Evolutionary conservation across 2,113 vertebrate species (phyloP), one percentile per base, ranked within the genome.

Genomic region (Perca schrenkii): DNA sequence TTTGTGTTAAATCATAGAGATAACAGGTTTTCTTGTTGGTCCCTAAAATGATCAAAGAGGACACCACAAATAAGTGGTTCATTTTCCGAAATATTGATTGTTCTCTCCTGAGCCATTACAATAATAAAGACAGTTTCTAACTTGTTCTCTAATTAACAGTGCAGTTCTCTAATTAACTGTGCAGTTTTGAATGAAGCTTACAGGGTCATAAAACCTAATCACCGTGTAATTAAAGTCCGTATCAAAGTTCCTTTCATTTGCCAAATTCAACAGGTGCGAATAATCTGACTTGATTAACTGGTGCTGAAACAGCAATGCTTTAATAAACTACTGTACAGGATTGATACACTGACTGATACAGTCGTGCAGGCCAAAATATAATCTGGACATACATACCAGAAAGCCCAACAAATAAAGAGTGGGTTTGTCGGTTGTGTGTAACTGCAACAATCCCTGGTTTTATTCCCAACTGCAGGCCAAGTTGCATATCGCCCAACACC

Each of bases 141-240:
- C 67, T 84, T 15, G 28, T 62, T 80, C 67, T 60, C 31, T 31
- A 31, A 31, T 31, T 31, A 31, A 31, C 31, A 31, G 31, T 31
- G 31, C 31, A 28, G 28, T 62, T 80, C 63, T 60, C 34, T 34
- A 34, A 34, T 34, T 34, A 34, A 34, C 34, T 6, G 34, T 34
- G 34, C 5, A 43, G 53, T 67, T 83, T 83, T 79, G 46, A 78
- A 74, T 22, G 70, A 75, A 28, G 4, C 34, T 54, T 15, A 2
- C 31, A 8, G 50, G 53, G 69, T 76, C 67, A 74, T 78, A 70
- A 80, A 88, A 84, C 40, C 46, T 66, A 72, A 77, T 83, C 79
- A 22, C 62, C 0, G 13, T 22, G 73, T 76, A 83, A 85, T 89
- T 76, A 68, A 57, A 87, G 60, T 72, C 75, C 57, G 13, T 82